Percentiles rank a stretch among this genome's conserved stretches.
Evolutionary conservation across 2,113 vertebrate species (phyloP).

Genomic region (Melanostigma gelatinosum): DNA sequence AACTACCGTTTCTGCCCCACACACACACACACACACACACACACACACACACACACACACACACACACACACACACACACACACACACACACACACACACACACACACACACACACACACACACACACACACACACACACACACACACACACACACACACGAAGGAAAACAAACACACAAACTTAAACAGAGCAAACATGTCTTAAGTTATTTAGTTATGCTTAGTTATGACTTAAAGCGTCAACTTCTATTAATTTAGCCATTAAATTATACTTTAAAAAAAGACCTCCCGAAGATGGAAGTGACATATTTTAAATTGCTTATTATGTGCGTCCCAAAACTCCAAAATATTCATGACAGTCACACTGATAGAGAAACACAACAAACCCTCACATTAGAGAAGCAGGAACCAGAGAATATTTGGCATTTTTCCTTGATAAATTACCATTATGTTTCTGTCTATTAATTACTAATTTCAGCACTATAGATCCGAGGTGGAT

Average conservation of each 20-base stretch:
- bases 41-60: slow-evolving; percentile 16
- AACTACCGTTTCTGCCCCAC: background rate
- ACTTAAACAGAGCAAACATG: slow-evolving; percentile 21
- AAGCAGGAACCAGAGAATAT: background rate
- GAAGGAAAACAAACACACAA: slow-evolving; percentile 36
- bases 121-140: slow-evolving; percentile 14
- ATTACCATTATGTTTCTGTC: background rate
- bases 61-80: slow-evolving; percentile 22
- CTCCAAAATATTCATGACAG: background rate
- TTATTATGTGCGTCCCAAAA: background rate
- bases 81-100: slow-evolving; percentile 25
- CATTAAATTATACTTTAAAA: background rate
- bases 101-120: background rate
- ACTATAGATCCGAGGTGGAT: background rate
- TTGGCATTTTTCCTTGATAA: background rate
- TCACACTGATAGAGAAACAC: background rate
- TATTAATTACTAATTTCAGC: background rate
- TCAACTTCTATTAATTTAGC: background rate
- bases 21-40: slow-evolving; percentile 27
- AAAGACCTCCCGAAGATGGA: background rate
- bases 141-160: slow-evolving; percentile 24
- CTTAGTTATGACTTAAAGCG: background rate
- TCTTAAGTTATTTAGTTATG: no score
- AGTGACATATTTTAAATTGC: background rate
- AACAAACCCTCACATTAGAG: background rate